Base-by-base conservation (phyloP, 2,113 vertebrate species). In the Bos indicus region DNA sequence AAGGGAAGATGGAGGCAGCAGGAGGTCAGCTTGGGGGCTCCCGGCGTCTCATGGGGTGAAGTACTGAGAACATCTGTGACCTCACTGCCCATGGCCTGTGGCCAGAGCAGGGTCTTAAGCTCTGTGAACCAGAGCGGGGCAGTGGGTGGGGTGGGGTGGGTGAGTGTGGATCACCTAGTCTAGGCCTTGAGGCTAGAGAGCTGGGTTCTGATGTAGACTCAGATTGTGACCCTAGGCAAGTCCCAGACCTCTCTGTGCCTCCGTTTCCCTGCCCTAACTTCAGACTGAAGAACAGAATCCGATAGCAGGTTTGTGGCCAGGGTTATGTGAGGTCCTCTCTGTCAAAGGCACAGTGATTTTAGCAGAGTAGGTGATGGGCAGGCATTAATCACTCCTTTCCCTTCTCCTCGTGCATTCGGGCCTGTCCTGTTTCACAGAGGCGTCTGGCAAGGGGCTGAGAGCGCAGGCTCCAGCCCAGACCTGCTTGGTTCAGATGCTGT, bases 351-450 rank as follows among this genome's bases (percentile, higher is more conserved):
- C 4, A 0, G 25, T 5, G 2, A 4, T 13, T 40, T 33, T 11
- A 48, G 74, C 6, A 1, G 10, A 1, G 2, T 5, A 14, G 54
- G 51, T 9, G 28, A 52, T 67, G 7, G 0, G 1, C 4, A 11
- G 74, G 4, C 7, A 0, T 7, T 17, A 0, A 14, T 0, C 0
- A 0, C 1, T 12, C 6, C 56, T 36, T 36, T 5, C 36, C 54
- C 16, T 2, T 36, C 57, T 28, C n/a, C 57, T 54, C 51, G 59
- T 33, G 36, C 21, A 12, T 36, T 28, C 7, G 2, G 12, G 10
- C 9, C 43, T 9, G 52, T 86, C 7, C 4, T 21, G 0, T 71
- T 40, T 48, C 57, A 4, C 33, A 21, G 54, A 51, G 78, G 26
- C 23, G n/a, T 36, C 16, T 16, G 64, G n/a, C 10, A 15, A 8